Base-by-base conservation (phyloP, 2,797 vertebrate species). In the Anniella stebbinsi region DNA sequence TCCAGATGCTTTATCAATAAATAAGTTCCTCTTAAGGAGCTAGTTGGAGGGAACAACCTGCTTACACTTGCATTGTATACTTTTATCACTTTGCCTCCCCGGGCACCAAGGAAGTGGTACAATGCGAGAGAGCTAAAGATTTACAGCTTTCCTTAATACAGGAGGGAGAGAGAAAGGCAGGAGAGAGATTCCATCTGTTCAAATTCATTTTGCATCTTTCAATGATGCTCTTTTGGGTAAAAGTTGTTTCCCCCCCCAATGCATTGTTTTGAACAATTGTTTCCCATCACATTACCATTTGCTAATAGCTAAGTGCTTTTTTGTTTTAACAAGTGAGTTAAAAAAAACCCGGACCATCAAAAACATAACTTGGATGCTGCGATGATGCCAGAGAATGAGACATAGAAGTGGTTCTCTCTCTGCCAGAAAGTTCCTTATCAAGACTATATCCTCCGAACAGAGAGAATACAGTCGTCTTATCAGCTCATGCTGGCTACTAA, bases 1-100 rank as follows among this genome's bases (percentile, higher is more conserved):
- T 94, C 85, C 25, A 51, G 80, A 69, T 92, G 83, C 90, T 92
- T 93, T 92, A 93, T 51, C 72, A 82, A 75, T 89, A 94, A 94
- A 92, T 87, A 90, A 89, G 83, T 93, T 18, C 45, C 33, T 89
- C 51, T 77, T 89, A 89, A 95, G 90, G 87, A 90, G 5, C 69
- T 89, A 75, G 30, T 87, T 86, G 81, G 38, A 86, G 2, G 85
- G 83, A 94, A 85, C 10, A 92, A 57, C 18, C n/a, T 73, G 75
- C 84, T 92, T 90, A 90, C 77, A 90, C 15, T 89, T 67, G 54
- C 66, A 75, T 38, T 91, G 30, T 86, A 89, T 87, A 33, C 91
- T 86, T 92, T 93, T 83, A 93, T 91, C 92, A 72, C n/a, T 87
- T 94, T 92, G 28, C 89, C 10, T 93, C 88, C 54, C 13, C 51